Conservation (phyloP, 2,888 invertebrate species). For the Clivina fossor region DNA sequence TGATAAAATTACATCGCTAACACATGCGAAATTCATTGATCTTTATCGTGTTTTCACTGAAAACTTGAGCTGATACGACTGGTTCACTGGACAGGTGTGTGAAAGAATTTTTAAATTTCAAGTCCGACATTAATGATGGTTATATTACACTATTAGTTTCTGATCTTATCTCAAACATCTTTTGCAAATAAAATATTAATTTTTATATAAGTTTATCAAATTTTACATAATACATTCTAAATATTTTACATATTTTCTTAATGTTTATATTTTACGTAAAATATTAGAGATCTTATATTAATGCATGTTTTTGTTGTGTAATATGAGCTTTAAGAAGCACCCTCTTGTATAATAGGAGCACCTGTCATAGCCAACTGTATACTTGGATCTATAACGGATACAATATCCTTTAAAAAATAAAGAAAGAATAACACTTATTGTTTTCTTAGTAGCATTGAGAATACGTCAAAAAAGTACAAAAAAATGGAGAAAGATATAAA, state of each 20-base stretch:
- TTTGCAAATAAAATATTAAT: background rate
- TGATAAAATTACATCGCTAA: slow-evolving; percentile 1
- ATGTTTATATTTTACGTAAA: background rate
- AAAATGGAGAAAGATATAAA: background rate
- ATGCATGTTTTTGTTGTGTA: slow-evolving; percentile 7
- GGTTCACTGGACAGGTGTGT: slow-evolving; percentile 22
- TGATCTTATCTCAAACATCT: background rate
- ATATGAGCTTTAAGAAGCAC: slow-evolving; percentile 16
- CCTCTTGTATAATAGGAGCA: slow-evolving; percentile 14
- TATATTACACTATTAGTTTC: slow-evolving; percentile 12
- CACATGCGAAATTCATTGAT: slow-evolving; percentile 3
- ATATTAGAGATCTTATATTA: slow-evolving; percentile 4
- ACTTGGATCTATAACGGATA: slow-evolving; percentile 14
- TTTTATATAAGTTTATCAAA: background rate
- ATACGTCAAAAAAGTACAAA: background rate
- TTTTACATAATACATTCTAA: background rate
- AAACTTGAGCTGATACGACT: slow-evolving; percentile 12
- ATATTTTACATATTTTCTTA: background rate
- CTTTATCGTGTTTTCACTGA: slow-evolving; percentile 9
- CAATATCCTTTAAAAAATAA: slow-evolving; percentile 18
- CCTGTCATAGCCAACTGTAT: slow-evolving; percentile 26
- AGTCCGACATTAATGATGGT: slow-evolving; percentile 14
- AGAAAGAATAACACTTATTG: slow-evolving; percentile 10
- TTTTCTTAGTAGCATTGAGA: slow-evolving; percentile 6
- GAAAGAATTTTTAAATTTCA: slow-evolving; percentile 29